Evolutionary conservation across 2,888 invertebrate genomes (phyloP).

Genomic region (Rhingia rostrata): DNA sequence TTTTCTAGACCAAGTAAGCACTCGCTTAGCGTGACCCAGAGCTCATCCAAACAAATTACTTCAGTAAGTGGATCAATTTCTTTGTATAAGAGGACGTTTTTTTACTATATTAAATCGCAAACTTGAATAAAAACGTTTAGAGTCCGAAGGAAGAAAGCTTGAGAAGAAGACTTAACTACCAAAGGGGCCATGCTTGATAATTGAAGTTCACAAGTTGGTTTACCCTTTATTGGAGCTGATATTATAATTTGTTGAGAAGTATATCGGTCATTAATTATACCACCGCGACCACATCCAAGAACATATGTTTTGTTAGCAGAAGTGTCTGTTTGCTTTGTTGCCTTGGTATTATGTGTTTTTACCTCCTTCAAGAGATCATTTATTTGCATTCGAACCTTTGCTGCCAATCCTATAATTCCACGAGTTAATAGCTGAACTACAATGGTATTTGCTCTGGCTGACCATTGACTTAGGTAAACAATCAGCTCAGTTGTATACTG

Average conservation of each 20-base stretch:
- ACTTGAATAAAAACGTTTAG: constrained; percentile 86
- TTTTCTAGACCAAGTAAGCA: constrained; percentile 91
- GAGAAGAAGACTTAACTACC: constrained; percentile 92
- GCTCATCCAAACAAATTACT: constrained; percentile 87
- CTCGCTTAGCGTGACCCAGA: constrained; percentile 91
- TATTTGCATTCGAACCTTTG: constrained; percentile 89
- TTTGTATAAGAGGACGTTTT: constrained; percentile 44
- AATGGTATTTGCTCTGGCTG: constrained; percentile 87
- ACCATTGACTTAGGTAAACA: constrained; percentile 89
- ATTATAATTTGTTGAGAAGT: constrained; percentile 90
- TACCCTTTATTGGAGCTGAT: constrained; percentile 88
- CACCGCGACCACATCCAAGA: constrained; percentile 75
- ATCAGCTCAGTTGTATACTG: constrained; percentile 92
- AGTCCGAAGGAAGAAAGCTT: constrained; percentile 92
- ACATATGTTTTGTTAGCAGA: constrained; percentile 71
- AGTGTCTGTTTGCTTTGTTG: constrained; percentile 76
- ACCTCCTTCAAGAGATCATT: constrained; percentile 86
- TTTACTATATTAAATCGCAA: constrained; percentile 78
- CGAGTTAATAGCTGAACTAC: constrained; percentile 86
- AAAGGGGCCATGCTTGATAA: constrained; percentile 92
- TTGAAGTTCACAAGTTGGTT: constrained; percentile 90
- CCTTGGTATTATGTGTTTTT: constrained; percentile 79
- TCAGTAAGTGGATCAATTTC: constrained; percentile 87
- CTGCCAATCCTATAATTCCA: constrained; percentile 89
- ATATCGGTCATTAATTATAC: constrained; percentile 85